A percentile compares a stretch with the other conserved stretches of the same genome.
Evolutionary conservation across 2,797 vertebrate genomes (phyloP).

Genomic region (Arrhamphus sclerolepis): DNA sequence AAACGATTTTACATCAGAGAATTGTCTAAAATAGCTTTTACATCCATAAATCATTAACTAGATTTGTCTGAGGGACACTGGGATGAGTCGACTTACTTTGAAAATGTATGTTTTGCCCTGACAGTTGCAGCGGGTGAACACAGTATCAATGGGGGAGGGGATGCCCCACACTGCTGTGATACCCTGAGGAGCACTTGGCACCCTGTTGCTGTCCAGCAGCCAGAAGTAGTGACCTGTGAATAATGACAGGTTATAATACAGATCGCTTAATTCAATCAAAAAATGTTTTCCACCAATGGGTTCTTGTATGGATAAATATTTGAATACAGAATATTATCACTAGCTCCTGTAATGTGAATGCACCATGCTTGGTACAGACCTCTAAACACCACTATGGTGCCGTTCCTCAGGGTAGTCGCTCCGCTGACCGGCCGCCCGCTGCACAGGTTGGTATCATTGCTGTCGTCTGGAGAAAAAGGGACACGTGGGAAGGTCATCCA

Average conservation of each 20-base stretch:
- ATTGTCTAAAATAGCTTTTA: not conserved
- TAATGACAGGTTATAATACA: not conserved
- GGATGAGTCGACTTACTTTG: conserved; percentile 79
- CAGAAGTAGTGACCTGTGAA: conserved; percentile 92
- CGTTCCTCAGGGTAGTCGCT: conserved; percentile 89
- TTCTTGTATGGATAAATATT: too few relatives aligned
- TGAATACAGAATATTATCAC: too few relatives aligned
- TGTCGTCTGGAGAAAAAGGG: conserved; percentile 68
- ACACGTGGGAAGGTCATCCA: conserved; percentile 14
- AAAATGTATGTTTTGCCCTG: conserved; percentile 95
- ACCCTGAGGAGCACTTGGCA: conserved; percentile 77
- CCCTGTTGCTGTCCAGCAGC: conserved; percentile 81
- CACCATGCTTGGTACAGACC: conserved; percentile 74
- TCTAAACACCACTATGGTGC: conserved; percentile 91
- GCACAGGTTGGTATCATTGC: conserved; percentile 88
- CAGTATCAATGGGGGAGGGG: conserved; percentile 92
- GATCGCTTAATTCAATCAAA: too few relatives aligned
- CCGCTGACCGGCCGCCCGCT: conserved; percentile 85
- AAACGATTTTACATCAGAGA: not conserved
- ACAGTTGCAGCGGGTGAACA: conserved; percentile 96
- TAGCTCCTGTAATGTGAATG: not conserved
- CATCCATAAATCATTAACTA: too few relatives aligned
- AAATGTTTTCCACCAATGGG: too few relatives aligned
- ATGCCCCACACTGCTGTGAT: conserved; percentile 92
- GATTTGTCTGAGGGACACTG: too few relatives aligned